These are phyloP conservation scores for Lepidonotus clava DNA, from an alignment of 2,888 invertebrate genomes.

Conservation along the genomic window DNA sequence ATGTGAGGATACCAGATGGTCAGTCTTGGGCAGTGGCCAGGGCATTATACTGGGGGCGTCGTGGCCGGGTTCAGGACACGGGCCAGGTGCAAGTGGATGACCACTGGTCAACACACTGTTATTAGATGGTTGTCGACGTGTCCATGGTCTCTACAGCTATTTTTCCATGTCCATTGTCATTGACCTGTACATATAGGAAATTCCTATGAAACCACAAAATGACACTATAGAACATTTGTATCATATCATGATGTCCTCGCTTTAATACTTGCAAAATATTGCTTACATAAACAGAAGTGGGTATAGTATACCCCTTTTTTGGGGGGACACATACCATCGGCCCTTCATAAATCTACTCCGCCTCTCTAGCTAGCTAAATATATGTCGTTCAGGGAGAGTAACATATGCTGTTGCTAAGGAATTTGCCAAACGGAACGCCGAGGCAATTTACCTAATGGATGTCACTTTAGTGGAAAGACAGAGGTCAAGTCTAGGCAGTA, in stretches of 20 bases:
- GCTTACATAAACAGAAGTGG: no score
- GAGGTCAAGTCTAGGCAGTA: slow-evolving; percentile 21
- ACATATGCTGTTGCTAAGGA: not conserved
- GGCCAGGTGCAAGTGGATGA: not conserved
- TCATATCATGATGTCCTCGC: no score
- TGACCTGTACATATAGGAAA: not conserved
- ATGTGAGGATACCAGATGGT: not conserved
- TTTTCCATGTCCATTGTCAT: not conserved
- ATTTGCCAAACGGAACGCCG: not conserved
- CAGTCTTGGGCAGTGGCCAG: not conserved
- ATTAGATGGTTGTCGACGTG: not conserved
- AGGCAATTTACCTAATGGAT: not conserved
- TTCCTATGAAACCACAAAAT: no score
- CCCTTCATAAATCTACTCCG: no score
- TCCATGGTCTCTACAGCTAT: not conserved
- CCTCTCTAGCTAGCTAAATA: no score
- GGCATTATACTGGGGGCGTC: not conserved
- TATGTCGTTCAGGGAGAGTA: not conserved
- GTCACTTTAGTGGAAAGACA: not conserved
- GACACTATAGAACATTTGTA: no score
- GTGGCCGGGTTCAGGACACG: slow-evolving; percentile 1
- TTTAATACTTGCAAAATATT: no score
- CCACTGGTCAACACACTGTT: not conserved
- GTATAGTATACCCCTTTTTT: no score
- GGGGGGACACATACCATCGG: no score